These are phyloP conservation scores for Melieria crassipennis DNA, from an alignment of 2,888 invertebrate species.

Conservation along the genomic window DNA sequence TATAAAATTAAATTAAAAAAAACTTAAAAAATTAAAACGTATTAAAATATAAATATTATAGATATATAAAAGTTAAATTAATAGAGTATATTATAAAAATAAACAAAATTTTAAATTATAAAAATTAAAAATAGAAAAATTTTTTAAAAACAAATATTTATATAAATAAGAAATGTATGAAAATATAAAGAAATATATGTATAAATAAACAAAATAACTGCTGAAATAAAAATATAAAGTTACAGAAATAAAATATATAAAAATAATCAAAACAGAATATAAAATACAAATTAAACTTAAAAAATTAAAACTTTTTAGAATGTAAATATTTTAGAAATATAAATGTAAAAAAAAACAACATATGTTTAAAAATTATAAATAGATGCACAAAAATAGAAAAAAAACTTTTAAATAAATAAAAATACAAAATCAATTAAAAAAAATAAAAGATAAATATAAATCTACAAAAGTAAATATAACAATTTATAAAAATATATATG, in stretches of 20 bases:
- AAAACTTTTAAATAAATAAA: neutral
- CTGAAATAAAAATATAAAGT: slow-evolving; percentile 1
- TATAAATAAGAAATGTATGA: neutral
- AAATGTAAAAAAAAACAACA: slow-evolving; percentile 3
- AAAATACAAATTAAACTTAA: neutral
- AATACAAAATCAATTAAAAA: slow-evolving; percentile 9
- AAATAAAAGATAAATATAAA: neutral
- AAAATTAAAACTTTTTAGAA: slow-evolving; percentile 1
- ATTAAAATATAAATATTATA: slow-evolving; percentile 11
- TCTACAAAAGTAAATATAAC: too few species aligned
- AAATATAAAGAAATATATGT: neutral
- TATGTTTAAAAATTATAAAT: neutral
- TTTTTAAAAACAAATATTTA: neutral
- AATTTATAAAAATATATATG: too few species aligned
- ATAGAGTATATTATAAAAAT: neutral
- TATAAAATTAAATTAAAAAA: neutral
- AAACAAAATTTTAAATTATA: neutral
- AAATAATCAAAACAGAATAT: slow-evolving; percentile 1
- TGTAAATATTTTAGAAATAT: slow-evolving; percentile 2
- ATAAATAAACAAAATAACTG: neutral
- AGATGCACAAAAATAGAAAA: neutral
- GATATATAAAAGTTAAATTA: slow-evolving; percentile 3
- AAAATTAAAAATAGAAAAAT: neutral
- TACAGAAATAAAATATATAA: slow-evolving; percentile 6
- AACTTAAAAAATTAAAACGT: neutral